Base-by-base conservation (phyloP, 2,797 vertebrate genomes). In the Merluccius polli region DNA sequence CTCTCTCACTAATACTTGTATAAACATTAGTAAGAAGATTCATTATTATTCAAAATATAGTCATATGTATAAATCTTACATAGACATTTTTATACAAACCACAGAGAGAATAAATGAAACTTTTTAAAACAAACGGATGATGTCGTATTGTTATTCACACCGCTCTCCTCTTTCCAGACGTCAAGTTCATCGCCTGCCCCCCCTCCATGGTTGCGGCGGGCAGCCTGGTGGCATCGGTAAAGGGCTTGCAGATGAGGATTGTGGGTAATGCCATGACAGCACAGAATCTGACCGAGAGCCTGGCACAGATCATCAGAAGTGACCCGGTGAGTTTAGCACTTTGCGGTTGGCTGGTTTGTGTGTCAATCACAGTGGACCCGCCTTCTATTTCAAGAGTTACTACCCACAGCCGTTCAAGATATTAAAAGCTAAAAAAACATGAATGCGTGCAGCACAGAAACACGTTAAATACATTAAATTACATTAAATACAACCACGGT, bases 191-290 rank as follows among this genome's bases (percentile, higher is more conserved):
- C 85, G 95, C 95, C 85, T 95, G 94, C 80, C 95, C 96, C 0
- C 95, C 96, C 1, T 97, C 96, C 89, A 97, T 97, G 96, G 94
- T 97, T 0, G 96, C 96, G 0, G 95, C 95, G 0, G 95, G 96
- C 81, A 97, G 96, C 29, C 90, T 96, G 87, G 94, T 93, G 74
- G 95, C 96, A 0, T 96, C 96, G 0, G 92, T 96, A 78, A 95
- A 96, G 86, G 96, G 96, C 74, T 88, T 97, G 78, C 93, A 95
- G 84, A 90, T 95, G 87, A 95, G 93, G 69, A 90, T 94, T 81
- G 81, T 87, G 80, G 92, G 93, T 73, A 87, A 83, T 76, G 83
- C 92, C 84, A 86, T 92, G 79, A 94, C 94, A 80, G 94, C 93
- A 71, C 93, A 94, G 87, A 93, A 92, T 85, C 95, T 98, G 89